Base-by-base conservation (phyloP, 2,888 invertebrate species). In the Lochmaea crataegi region DNA sequence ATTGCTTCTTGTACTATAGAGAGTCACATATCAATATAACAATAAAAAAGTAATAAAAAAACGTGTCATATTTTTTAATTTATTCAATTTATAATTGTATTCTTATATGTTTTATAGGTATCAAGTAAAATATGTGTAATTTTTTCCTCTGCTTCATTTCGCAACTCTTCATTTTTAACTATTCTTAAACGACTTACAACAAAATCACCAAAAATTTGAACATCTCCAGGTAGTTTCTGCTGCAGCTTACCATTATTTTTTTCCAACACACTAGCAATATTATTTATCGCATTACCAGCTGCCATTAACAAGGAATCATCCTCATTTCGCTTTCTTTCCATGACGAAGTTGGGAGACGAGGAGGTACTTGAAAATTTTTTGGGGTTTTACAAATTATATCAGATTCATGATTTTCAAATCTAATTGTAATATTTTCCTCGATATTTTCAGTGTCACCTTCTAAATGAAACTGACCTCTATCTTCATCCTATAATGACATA, bases 131-230 rank as follows among this genome's bases (percentile, higher is more conserved):
- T 10, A 32, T 60, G 7, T 60, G 38, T 60, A 60, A 60, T 60
- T 38, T 60, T 60, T 38, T 60, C 32, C n/a, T 60, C 60, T 60
- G n/a, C 60, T 60, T 32, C 41, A 60, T 60, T 60, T 60, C 60
- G 60, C 60, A 38, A 10, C 2, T 57, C 57, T 57, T 57, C 57
- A 57, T 12, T 26, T 42, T 42, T 11, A 11, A 42, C 12, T 11
- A 42, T 42, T 42, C 42, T 42, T 12, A 42, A 42, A 10, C 57
- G 57, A 57, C 22, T 57, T 22, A 26, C 57, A 60, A 60, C 60
- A 60, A 60, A 60, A 7, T 60, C 48, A 14, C 48, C n/a, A 48
- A 48, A 48, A 48, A n/a, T 48, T 48, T 48, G 48, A 14, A 14
- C 48, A 48, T 48, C 48, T 14, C n/a, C 48, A 48, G 48, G 14